Base-by-base conservation (phyloP, 2,797 vertebrate species). In the Hipposideros larvatus region DNA sequence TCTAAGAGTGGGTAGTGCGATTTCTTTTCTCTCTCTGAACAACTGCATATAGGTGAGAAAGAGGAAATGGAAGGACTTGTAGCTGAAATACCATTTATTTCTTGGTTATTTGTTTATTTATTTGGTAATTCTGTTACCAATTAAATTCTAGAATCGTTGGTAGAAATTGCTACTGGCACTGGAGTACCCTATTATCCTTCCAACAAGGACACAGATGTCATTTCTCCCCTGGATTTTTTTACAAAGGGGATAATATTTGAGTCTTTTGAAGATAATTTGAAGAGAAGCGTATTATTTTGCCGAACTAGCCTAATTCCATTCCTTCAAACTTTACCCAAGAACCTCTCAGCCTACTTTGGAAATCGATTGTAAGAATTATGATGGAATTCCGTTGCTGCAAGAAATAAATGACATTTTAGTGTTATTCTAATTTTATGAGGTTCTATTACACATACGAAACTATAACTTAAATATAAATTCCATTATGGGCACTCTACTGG, bases 391-490 rank as follows among this genome's bases (percentile, higher is more conserved):
- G 3, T 61, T 71, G 68, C 92, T 85, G 4, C 70, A 51, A 59
- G 88, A 95, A 93, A 93, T 93, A 97, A 93, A 87, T 57, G 57
- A 66, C 21, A 24, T 92, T 95, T 97, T 63, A 19, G 37, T 83
- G 63, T 91, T 92, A 88, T 63, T 95, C 88, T 85, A 79, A 96
- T 97, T 95, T 95, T 93, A 92, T 22, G 71, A 78, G 87, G 94
- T 95, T 95, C 75, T 95, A 28, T 65, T 91, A 55, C 78, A 93
- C 91, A 63, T 70, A 61, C 92, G 89, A 94, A 95, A 95, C 70
- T 86, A 53, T 96, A 95, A 43, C 57, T 94, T 93, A 87, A 61
- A 90, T 91, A 85, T 90, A 78, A 95, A 97, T 97, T 93, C 83
- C 84, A 75, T 96, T 78, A 70, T n/a, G 88, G 55, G 18, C 82